These are phyloP conservation scores for Ophion costatus DNA, from an alignment of 2,888 invertebrate species.

Conservation along the genomic window DNA sequence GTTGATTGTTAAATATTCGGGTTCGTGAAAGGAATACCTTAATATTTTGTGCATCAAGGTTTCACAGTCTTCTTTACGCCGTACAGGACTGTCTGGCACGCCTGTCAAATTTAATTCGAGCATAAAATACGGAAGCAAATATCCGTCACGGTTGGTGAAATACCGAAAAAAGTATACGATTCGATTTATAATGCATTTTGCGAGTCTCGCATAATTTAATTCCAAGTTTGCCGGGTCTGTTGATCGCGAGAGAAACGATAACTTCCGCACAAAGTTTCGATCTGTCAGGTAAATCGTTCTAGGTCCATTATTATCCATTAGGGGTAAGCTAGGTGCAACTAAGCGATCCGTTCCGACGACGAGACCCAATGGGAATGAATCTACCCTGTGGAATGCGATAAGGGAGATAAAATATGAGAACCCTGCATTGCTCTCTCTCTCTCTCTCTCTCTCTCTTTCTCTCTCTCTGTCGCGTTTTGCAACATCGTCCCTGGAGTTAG, in stretches of 20 bases:
- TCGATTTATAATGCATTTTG: not conserved
- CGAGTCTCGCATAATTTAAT: not conserved
- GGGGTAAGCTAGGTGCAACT: slow-evolving; percentile 54
- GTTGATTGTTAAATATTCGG: too few relatives aligned
- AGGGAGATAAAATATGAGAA: slow-evolving; percentile 63
- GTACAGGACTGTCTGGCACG: too few relatives aligned
- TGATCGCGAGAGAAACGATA: slow-evolving; percentile 21
- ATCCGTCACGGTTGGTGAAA: too few relatives aligned
- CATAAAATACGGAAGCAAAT: too few relatives aligned
- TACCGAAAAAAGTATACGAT: too few relatives aligned
- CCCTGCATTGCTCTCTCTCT: slow-evolving; percentile 38
- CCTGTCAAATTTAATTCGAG: too few relatives aligned
- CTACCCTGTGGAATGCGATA: slow-evolving; percentile 61
- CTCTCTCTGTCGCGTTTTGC: not conserved
- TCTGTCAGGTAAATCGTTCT: slow-evolving; percentile 53
- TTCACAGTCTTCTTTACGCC: too few relatives aligned
- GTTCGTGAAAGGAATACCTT: too few relatives aligned
- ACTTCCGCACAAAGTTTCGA: slow-evolving; percentile 41
- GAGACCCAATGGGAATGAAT: slow-evolving; percentile 58
- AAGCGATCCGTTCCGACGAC: slow-evolving; percentile 52
- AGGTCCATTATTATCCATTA: slow-evolving; percentile 62
- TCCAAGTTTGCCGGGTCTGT: not conserved
- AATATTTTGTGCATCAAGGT: too few relatives aligned
- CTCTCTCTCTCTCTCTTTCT: slow-evolving; percentile 23
- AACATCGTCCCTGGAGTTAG: slow-evolving; percentile 29